Evolutionary conservation across 2,888 invertebrate species (phyloP).

Genomic region (Nomada lathburiana): DNA sequence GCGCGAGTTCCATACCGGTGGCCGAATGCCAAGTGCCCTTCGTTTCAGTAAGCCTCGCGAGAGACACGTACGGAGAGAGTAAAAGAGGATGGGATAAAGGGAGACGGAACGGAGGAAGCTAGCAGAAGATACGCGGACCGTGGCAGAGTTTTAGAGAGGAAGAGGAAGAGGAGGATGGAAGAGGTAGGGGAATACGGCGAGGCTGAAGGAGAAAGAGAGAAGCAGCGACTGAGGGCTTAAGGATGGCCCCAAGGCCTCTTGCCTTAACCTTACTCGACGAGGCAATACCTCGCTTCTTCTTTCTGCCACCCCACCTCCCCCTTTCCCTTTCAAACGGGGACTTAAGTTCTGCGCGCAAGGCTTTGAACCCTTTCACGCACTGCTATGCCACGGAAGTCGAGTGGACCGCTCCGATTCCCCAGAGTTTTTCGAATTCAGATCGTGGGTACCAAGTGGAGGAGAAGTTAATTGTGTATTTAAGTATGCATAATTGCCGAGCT

Average conservation of each 20-base stretch:
- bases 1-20: constrained; percentile 68
- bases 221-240: constrained; percentile 64
- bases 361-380: constrained; percentile 63
- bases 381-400: constrained; percentile 59
- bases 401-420: constrained; percentile 63
- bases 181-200: background rate
- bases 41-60: constrained; percentile 58
- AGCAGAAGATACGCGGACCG: constrained; percentile 10
- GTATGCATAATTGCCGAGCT: constrained; percentile 64
- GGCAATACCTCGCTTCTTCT: constrained; percentile 54
- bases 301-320: constrained; percentile 36
- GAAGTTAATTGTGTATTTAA: constrained; percentile 66
- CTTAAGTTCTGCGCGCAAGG: constrained; percentile 47
- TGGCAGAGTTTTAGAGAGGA: constrained; percentile 17
- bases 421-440: constrained; percentile 64
- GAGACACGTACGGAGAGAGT: constrained; percentile 44
- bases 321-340: constrained; percentile 51
- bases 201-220: constrained; percentile 26
- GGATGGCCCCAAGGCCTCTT: constrained; percentile 66
- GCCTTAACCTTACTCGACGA: constrained; percentile 63
- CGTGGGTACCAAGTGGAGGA: constrained; percentile 49
- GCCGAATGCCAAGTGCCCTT: constrained; percentile 70
- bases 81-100: constrained; percentile 15
- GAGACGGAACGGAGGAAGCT: constrained; percentile 38
- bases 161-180: background rate